Evolutionary conservation across 2,888 invertebrate species (phyloP).

Genomic region (Acleris literana): DNA sequence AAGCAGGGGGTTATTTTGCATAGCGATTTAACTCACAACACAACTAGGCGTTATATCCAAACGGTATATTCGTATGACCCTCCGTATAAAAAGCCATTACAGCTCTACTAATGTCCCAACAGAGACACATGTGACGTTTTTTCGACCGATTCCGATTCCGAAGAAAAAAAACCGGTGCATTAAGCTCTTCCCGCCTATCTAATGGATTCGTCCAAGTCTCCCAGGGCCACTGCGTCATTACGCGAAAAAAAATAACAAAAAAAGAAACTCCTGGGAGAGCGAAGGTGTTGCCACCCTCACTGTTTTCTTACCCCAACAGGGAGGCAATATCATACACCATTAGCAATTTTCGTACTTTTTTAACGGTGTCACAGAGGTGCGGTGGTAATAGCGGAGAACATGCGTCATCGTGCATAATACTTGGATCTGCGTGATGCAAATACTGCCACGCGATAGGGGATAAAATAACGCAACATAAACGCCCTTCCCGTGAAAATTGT

Average conservation of each 20-base stretch:
- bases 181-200: slow-evolving; percentile 80
- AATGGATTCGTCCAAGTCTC: slow-evolving; percentile 82
- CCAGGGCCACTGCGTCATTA: slow-evolving; percentile 79
- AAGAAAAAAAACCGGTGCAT: slow-evolving; percentile 71
- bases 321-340: slow-evolving; percentile 85
- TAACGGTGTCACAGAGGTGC: slow-evolving; percentile 78
- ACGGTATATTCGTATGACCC: slow-evolving; percentile 40
- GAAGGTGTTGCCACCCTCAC: slow-evolving; percentile 78
- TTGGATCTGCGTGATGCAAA: slow-evolving; percentile 6
- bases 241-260: slow-evolving; percentile 71
- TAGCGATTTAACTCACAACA: slow-evolving; percentile 1
- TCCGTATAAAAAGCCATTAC: slow-evolving; percentile 60
- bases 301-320: slow-evolving; percentile 79
- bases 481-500: no score
- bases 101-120: slow-evolving; percentile 63
- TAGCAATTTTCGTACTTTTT: slow-evolving; percentile 83
- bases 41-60: slow-evolving; percentile 7
- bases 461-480: no score
- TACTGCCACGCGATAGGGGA: slow-evolving; percentile 1
- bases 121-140: slow-evolving; percentile 66
- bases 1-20: background rate
- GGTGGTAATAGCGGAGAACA: slow-evolving; percentile 30
- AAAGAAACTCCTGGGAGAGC: slow-evolving; percentile 74
- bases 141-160: slow-evolving; percentile 63
- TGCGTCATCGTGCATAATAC: slow-evolving; percentile 29